Conservation (phyloP, 1,140 invertebrate species). For the Ceratina calcarata region DNA sequence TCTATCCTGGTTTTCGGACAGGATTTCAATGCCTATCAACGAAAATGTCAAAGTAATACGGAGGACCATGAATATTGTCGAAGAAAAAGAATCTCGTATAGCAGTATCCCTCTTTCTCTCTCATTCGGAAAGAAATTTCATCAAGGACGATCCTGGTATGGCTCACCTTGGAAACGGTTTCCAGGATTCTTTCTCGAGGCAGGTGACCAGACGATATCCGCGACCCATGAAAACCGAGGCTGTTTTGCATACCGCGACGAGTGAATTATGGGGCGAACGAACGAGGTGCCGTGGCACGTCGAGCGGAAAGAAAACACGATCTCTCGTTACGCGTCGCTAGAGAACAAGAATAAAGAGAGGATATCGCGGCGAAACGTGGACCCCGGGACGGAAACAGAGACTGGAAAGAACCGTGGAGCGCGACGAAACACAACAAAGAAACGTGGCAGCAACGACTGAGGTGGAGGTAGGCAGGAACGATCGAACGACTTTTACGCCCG, state of each 20-base stretch:
- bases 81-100: too few relatives aligned
- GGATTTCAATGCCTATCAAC: not conserved
- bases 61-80: too few relatives aligned
- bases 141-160: not conserved
- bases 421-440: slow-evolving; percentile 21
- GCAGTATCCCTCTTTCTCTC: too few relatives aligned
- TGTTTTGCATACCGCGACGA: slow-evolving; percentile 55
- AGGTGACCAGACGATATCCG: slow-evolving; percentile 37
- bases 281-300: slow-evolving; percentile 44
- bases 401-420: slow-evolving; percentile 16
- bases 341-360: slow-evolving; percentile 52
- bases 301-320: slow-evolving; percentile 65
- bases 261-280: slow-evolving; percentile 53
- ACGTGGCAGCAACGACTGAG: not conserved
- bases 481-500: slow-evolving; percentile 30
- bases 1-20: not conserved
- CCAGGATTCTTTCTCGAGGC: not conserved
- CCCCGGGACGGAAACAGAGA: not conserved
- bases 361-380: not conserved
- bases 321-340: slow-evolving; percentile 67
- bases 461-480: not conserved
- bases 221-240: slow-evolving; percentile 17
- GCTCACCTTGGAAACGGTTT: not conserved
- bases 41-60: slow-evolving; percentile 10
- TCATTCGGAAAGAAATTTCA: too few relatives aligned